phyloP scores from a whole-genome alignment of 2,888 invertebrate genomes.

The Hyalella azteca region DNA sequence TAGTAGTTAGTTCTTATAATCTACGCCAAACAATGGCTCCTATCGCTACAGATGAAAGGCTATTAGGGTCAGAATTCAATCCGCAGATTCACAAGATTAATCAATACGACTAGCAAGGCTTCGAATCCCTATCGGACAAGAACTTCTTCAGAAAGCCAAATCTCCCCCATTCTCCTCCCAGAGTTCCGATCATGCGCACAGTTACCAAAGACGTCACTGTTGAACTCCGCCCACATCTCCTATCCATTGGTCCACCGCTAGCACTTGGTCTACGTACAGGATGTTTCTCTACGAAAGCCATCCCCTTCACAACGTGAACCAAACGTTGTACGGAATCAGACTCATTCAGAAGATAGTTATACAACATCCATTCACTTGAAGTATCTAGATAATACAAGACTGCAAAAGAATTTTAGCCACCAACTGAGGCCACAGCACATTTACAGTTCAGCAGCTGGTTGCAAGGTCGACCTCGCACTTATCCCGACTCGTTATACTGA shows the following conservation, averaged over 20 bases:
- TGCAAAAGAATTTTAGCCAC: no score
- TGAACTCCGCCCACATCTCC: conserved; percentile 31
- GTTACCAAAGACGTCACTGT: conserved; percentile 29
- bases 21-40: no score
- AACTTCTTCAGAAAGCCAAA: conserved; percentile 32
- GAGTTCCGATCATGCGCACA: conserved; percentile 69
- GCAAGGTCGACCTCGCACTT: no score
- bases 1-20: no score
- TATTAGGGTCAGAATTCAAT: no score
- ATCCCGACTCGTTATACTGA: no score
- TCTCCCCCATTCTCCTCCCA: conserved; percentile 64
- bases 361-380: no score
- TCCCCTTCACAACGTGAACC: conserved; percentile 21
- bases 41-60: no score
- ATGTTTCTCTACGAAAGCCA: conserved; percentile 27
- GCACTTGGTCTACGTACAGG: background rate
- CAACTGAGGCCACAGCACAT: no score
- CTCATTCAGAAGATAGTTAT: no score
- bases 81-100: background rate
- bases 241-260: conserved; percentile 19
- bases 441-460: no score
- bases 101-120: background rate
- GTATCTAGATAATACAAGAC: no score
- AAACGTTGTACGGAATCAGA: conserved; percentile 3
- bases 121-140: conserved; percentile 6